Evolutionary conservation across 2,113 vertebrate genomes (phyloP).

Genomic region (Aspidoscelis tigris): DNA sequence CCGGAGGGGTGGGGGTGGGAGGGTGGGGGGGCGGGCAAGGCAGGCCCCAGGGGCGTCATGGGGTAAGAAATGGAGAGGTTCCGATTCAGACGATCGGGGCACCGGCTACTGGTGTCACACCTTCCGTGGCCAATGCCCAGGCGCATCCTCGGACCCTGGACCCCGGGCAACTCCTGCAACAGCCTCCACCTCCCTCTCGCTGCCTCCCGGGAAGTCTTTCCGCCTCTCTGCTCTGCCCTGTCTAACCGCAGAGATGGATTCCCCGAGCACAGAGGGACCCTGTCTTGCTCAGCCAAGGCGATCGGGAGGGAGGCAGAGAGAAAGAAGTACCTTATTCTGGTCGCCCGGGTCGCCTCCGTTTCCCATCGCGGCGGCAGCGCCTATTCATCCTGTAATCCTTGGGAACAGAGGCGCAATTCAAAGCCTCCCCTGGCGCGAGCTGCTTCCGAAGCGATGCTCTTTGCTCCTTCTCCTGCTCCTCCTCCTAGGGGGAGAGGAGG

Average conservation of each 20-base stretch:
- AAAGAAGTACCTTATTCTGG: conserved; percentile 83
- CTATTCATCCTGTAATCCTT: conserved; percentile 79
- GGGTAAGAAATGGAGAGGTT: not conserved
- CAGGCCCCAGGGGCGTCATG: too few species aligned
- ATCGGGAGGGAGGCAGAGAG: conserved; percentile 18
- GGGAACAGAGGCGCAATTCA: conserved; percentile 64
- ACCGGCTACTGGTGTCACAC: not conserved
- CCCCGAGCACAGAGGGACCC: conserved; percentile 53
- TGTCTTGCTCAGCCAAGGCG: conserved; percentile 65
- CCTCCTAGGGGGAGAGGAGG: not conserved
- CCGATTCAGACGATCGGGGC: not conserved
- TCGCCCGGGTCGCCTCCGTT: conserved; percentile 75
- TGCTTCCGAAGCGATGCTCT: conserved; percentile 58
- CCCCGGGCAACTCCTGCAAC: not conserved
- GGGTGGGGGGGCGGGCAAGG: not conserved
- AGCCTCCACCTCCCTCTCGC: not conserved
- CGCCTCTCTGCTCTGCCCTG: not conserved
- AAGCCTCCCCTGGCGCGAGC: conserved; percentile 39
- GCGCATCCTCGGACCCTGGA: not conserved
- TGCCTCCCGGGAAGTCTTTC: not conserved
- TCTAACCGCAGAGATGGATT: conserved; percentile 19
- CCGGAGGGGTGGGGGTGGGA: too few species aligned
- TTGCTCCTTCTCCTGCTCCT: conserved; percentile 50
- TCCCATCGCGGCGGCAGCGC: conserved; percentile 78
- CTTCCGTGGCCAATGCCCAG: not conserved